Base-by-base conservation (phyloP, 1,140 invertebrate genomes). In the Aphelenchoides avenae region DNA sequence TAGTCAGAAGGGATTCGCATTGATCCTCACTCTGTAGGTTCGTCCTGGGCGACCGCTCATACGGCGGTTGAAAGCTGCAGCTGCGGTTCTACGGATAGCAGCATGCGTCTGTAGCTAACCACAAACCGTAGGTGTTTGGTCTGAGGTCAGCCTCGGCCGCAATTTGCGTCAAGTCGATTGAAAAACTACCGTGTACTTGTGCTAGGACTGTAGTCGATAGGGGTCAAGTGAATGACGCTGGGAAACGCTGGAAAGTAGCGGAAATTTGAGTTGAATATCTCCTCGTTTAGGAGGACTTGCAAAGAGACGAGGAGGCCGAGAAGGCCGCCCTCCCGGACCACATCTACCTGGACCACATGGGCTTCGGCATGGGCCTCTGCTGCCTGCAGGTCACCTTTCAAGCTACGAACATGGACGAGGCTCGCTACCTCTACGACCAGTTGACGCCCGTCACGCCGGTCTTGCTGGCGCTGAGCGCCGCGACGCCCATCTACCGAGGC, bases 331-430 rank as follows among this genome's bases (percentile, higher is more conserved):
- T 63, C 37, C 70, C 70, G 6, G 86, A 93, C 81, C 88, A 90
- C 73, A 86, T 97, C 55, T 91, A 94, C 69, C 86, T 98, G 86
- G 94, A 99, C 79, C 89, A 91, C 0, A 98, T 98, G 92, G 93
- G 91, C 30, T 98, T 98, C 79, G 95, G 95, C 34, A 98, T 98
- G 95, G 94, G 57, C 13, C 57, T 60, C 76, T 95, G 89, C 73
- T 98, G 94, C 78, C 82, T 99, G 7, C 95, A 99, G 79, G 77
- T 83, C 44, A 83, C 82, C 18, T 83, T 83, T 71, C 88, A 94
- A 81, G 92, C 95, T 0, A 95, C 91, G 78, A 95, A 95, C 76
- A 92, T 99, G 36, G 83, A 84, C 39, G 95, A 99, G 83, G 95
- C 93, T 4, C 82, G 90, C 58, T 87, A 86, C 22, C 82, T 99